Base-by-base conservation (phyloP, 1,140 invertebrate species). In the Eueides isabella region DNA sequence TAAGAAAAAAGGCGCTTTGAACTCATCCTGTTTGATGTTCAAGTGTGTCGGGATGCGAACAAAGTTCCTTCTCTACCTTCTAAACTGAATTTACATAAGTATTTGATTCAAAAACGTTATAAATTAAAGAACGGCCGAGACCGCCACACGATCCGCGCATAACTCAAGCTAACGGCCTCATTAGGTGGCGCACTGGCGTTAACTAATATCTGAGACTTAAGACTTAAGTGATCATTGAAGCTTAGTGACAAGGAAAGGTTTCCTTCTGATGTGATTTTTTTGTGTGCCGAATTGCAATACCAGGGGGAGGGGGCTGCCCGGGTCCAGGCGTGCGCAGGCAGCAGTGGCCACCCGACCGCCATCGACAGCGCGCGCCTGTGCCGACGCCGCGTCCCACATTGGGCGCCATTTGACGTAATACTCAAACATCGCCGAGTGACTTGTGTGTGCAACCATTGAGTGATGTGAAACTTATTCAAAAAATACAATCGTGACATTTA, bases 301-400 rank as follows among this genome's bases (percentile, higher is more conserved):
- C 79, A 74, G 26, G 78, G 83, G 80, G 81, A 71, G 71, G 86
- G 84, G 89, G 81, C 61, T 75, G 86, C 87, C 86, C 85, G 87
- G 88, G 90, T 83, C 80, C 85, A 89, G 90, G 90, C 90, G 85
- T 88, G 90, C 90, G 90, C 90, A 90, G 79, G 80, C 88, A 87
- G 85, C 85, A 92, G 90, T 92, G 68, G 77, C 83, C 71, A 44
- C 72, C 83, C 74, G 80, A 77, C 76, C 75, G 78, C 78, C 83
- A 78, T 28, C 69, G 26, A 61, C 70, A 62, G 69, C 76, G 80
- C 71, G 79, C 81, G 75, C 79, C 33, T 61, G 33, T 64, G 23
- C 48, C 41, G 29, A 26, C 63, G 66, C 67, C 77, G 85, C 85
- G 87, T n/a, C 63, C 41, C 28, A 63, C 65, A 66, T 62, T 78